phyloP scores from a whole-genome alignment of 2,888 invertebrate species.

The Hymenopus coronatus region DNA sequence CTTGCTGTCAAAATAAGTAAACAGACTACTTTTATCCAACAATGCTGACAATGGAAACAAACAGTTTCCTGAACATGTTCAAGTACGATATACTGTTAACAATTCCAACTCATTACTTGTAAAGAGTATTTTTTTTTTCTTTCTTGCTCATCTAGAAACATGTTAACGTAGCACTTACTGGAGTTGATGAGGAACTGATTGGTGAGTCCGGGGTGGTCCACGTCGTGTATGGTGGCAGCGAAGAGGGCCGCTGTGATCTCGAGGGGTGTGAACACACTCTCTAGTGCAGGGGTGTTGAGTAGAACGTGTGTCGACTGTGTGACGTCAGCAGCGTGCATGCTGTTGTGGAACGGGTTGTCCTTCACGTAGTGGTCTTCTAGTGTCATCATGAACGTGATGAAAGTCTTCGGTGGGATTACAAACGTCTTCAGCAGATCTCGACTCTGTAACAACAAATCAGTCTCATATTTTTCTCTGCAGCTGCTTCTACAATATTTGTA shows the following conservation, averaged over 20 bases:
- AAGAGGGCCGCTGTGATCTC: constrained; percentile 96
- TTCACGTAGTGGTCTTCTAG: constrained; percentile 97
- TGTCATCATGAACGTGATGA: constrained; percentile 95
- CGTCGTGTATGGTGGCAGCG: constrained; percentile 98
- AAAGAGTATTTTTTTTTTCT: not conserved
- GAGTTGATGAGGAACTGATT: constrained; percentile 99
- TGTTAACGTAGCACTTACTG: constrained; percentile 54
- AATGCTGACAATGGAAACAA: too few species aligned
- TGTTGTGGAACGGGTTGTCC: constrained; percentile 99
- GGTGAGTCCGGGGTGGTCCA: constrained; percentile 98
- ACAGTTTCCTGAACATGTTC: too few species aligned
- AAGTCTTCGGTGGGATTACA: constrained; percentile 90
- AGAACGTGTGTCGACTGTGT: constrained; percentile 96
- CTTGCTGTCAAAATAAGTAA: too few species aligned
- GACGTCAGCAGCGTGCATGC: constrained; percentile 97
- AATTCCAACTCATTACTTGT: too few species aligned
- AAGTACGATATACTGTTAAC: too few species aligned
- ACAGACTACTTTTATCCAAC: too few species aligned
- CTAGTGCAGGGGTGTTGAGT: constrained; percentile 92
- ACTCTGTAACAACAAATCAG: constrained; percentile 49
- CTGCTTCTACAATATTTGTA: too few species aligned
- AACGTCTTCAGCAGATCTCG: constrained; percentile 87
- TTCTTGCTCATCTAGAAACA: not conserved
- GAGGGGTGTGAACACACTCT: constrained; percentile 96
- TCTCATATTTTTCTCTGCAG: too few species aligned